Evolutionary conservation across 2,888 invertebrate genomes (phyloP), one percentile per base, ranked within the genome.

Genomic region (Sialis lutaria): DNA sequence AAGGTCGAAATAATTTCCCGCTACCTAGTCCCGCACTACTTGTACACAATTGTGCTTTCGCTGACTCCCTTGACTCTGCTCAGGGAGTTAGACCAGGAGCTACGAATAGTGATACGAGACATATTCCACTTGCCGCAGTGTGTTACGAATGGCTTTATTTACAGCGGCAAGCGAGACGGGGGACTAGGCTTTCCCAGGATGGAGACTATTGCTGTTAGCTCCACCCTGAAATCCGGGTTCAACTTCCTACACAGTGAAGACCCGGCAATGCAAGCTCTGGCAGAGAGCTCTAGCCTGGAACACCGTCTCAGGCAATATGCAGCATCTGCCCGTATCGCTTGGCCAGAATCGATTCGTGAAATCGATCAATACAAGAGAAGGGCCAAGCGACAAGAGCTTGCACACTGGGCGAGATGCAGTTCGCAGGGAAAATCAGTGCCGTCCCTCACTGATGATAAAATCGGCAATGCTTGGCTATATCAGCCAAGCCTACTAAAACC

Each of bases 1-100:
- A 55, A 61, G 51, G 45, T 64, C 7, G 55, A 59, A 40, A 50
- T 62, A 0, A 50, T 65, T 40, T 53, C 61, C 49, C 54, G 49
- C 3, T 56, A 62, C 54, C 55, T 67, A 34, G 51, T 66, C 10
- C 64, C 64, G n/a, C 55, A 59, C 40, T 60, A 58, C 50, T 50
- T 58, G 40, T 64, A 65, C 49, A 49, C 53, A 57, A 22, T 22
- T 22, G 22, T 22, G 4, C 22, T 22, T 22, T 22, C 22, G 4
- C 22, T 22, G 22, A 22, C 22, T 22, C 22, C 22, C 22, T 22
- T 22, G 22, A 22, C 22, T 22, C 22, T 22, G 4, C 22, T 22
- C 22, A 22, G 22, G 22, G 22, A 22, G 22, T 22, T 22, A 22
- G 22, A 22, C 22, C 22, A 4, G 4, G 22, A 22, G 22, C 22